These are phyloP conservation scores for Callimorpha dominula DNA, from an alignment of 2,888 invertebrate genomes.

Conservation along the genomic window DNA sequence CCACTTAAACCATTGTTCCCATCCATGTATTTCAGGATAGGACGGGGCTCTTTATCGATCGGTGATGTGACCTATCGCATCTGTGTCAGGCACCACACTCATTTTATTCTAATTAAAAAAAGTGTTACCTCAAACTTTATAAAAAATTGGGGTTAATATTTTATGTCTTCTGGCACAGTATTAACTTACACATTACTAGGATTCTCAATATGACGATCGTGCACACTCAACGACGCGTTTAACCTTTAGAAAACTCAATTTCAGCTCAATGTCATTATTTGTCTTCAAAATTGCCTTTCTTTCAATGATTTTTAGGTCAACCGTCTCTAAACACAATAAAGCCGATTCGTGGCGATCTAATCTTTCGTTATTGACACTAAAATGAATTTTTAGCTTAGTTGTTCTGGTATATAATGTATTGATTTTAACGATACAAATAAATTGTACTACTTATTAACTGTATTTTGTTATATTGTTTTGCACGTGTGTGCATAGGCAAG, in stretches of 20 bases:
- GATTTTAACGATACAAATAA: not conserved
- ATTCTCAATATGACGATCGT: conserved; percentile 8
- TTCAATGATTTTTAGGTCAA: conserved; percentile 43
- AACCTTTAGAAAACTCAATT: conserved; percentile 30
- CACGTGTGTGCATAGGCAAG: no score
- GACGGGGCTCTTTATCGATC: no score
- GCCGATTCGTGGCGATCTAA: conserved; percentile 27
- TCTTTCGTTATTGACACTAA: conserved; percentile 31
- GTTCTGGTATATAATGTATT: not conserved
- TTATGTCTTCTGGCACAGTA: not conserved
- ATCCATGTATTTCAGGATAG: no score
- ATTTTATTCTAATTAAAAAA: no score
- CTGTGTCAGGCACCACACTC: no score
- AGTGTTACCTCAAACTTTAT: no score
- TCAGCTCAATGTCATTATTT: conserved; percentile 41
- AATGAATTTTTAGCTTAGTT: conserved; percentile 18
- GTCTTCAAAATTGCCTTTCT: conserved; percentile 44
- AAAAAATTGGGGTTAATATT: no score
- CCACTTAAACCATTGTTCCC: no score
- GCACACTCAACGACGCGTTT: conserved; percentile 16
- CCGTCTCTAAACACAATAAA: conserved; percentile 41
- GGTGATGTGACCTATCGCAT: no score
- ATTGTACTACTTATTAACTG: not conserved
- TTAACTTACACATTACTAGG: not conserved
- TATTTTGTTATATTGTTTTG: not conserved